These are phyloP conservation scores for Acanthiza pusilla DNA, from an alignment of 2,797 vertebrate species.

Conservation along the genomic window DNA sequence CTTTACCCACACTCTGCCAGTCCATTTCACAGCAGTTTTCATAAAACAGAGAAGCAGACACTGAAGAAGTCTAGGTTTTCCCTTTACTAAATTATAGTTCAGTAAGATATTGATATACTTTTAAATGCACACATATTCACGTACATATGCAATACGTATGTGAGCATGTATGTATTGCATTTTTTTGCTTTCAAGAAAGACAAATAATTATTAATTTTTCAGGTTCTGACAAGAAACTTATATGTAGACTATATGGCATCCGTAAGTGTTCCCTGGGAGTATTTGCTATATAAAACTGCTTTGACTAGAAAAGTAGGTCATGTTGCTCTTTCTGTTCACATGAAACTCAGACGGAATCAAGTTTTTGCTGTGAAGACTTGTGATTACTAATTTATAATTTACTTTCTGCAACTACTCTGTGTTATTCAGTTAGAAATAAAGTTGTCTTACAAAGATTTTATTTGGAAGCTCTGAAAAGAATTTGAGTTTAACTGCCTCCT, in stretches of 20 bases:
- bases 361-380: neutral
- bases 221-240: neutral
- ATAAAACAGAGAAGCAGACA: neutral
- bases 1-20: neutral
- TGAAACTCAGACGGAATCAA: neutral
- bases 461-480: neutral
- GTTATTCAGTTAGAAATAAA: neutral
- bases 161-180: neutral
- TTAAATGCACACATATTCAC: neutral
- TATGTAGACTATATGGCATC: neutral
- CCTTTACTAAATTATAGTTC: neutral
- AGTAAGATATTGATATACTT: neutral
- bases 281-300: neutral
- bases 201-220: neutral
- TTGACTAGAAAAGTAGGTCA: neutral
- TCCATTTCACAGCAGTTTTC: neutral
- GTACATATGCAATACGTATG: neutral
- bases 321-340: neutral
- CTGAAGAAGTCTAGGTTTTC: neutral
- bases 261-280: neutral
- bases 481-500: neutral
- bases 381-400: slow-evolving; percentile 37
- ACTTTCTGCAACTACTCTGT: neutral
- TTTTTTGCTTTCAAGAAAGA: neutral
- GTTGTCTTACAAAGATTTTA: neutral